Evolutionary conservation across 2,888 invertebrate genomes (phyloP), one percentile per base, ranked within the genome.

Genomic region (Calephelis perditalis): DNA sequence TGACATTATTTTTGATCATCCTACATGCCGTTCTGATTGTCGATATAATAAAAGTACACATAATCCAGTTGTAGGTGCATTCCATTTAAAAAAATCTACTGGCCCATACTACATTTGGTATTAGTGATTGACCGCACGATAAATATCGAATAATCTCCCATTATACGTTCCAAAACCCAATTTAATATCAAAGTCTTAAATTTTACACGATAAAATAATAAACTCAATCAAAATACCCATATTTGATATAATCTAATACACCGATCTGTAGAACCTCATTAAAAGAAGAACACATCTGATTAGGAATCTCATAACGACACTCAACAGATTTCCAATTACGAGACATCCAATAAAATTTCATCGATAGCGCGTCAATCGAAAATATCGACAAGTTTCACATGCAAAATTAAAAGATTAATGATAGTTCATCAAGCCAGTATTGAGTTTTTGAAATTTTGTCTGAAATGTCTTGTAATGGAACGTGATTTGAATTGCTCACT

Each of bases 401-500:
- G 49, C 49, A 15, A 49, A 49, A 61, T 44, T 35, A 64, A 59
- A 60, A 66, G 65, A 67, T 65, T 67, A 61, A 63, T 66, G 62
- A 62, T 26, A 61, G 56, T 63, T 63, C 58, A 69, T 67, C 67
- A 67, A 62, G 63, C 55, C 56, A n/a, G 61, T 58, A 67, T 68
- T 69, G 65, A 68, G 61, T 59, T 62, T 56, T 63, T 64, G 56
- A 57, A 55, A 63, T 58, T 64, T 61, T 26, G 63, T 67, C 72
- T 73, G 68, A 52, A 52, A 52, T 52, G 52, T 52, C 52, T 52
- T 12, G 47, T 54, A 60, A 63, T 57, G 68, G 68, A 75, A 78
- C 73, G 59, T 57, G 56, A 61, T 70, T 68, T 73, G 79, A 78
- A 79, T 59, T 64, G 63, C 64, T 81, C 78, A 71, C 74, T 82